Evolutionary conservation across 2,888 invertebrate species (phyloP).

Genomic region (Andrena trimmerana): DNA sequence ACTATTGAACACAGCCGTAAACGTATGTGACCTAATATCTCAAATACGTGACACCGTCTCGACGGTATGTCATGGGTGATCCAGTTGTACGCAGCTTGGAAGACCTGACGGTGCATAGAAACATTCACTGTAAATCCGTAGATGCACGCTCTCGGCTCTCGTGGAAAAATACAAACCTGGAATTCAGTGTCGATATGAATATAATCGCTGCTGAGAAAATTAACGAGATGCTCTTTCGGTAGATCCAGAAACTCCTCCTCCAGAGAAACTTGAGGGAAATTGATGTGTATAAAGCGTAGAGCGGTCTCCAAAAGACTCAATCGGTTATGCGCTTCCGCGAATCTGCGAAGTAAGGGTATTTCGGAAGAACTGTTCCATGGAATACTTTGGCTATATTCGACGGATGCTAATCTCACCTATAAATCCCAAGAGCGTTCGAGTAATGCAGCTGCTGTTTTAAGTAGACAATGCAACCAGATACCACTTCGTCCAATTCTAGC

Average conservation of each 20-base stretch:
- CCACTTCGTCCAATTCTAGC: constrained; percentile 94
- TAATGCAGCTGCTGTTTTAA: constrained; percentile 94
- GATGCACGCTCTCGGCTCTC: neutral
- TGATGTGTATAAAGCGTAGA: constrained; percentile 92
- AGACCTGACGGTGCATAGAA: constrained; percentile 86
- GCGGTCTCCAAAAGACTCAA: constrained; percentile 91
- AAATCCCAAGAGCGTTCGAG: constrained; percentile 95
- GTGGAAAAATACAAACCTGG: constrained; percentile 87
- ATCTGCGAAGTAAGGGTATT: constrained; percentile 86
- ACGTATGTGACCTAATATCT: constrained; percentile 93
- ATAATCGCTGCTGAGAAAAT: constrained; percentile 93
- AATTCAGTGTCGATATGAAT: constrained; percentile 95
- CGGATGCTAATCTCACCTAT: constrained; percentile 86
- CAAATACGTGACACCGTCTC: constrained; percentile 93
- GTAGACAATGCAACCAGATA: constrained; percentile 94
- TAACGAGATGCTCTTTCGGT: constrained; percentile 91
- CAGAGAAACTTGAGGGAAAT: constrained; percentile 92
- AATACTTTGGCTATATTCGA: neutral
- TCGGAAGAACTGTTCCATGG: neutral
- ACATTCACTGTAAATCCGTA: neutral
- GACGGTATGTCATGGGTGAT: constrained; percentile 92
- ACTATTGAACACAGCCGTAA: constrained; percentile 93
- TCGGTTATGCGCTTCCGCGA: constrained; percentile 96
- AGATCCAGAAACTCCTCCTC: constrained; percentile 95
- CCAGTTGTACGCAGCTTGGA: constrained; percentile 95